Conservation (phyloP, 35 echinoderm and acorn worm species). For the Ophiothrix spiculata region DNA sequence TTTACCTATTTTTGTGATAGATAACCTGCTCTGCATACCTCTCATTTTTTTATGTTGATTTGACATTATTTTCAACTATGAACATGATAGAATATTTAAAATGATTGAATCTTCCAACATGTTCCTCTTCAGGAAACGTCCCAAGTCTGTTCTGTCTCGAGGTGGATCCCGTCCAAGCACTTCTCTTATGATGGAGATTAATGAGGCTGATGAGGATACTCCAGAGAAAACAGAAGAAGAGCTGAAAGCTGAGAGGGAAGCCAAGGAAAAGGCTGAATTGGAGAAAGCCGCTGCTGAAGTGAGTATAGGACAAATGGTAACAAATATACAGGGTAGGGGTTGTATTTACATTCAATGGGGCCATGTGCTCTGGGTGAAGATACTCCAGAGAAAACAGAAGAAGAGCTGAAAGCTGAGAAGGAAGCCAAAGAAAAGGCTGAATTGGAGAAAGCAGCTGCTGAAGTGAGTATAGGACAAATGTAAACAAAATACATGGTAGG, state of each 20-base stretch:
- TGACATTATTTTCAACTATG: too few species aligned
- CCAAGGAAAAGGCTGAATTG: conserved; percentile 42
- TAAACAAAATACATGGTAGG: too few species aligned
- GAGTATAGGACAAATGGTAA: background rate
- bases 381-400: conserved; percentile 69
- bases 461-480: too few species aligned
- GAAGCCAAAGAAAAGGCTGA: conserved; percentile 54
- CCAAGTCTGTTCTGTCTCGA: conserved; percentile 79
- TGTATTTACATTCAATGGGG: too few species aligned
- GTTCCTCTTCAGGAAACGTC: conserved; percentile 63
- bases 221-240: conserved; percentile 73
- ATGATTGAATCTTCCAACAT: background rate
- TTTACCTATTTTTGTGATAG: too few species aligned
- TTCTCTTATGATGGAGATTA: conserved; percentile 78
- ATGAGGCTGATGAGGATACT: conserved; percentile 81
- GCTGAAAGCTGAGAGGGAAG: conserved; percentile 36
- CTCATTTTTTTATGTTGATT: too few species aligned
- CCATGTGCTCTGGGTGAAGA: conserved; percentile 92
- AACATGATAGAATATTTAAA: too few species aligned
- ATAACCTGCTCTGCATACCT: too few species aligned
- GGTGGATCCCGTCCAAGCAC: conserved; percentile 64
- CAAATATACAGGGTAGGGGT: too few species aligned
- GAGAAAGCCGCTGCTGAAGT: conserved; percentile 45
- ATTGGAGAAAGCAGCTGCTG: too few species aligned
- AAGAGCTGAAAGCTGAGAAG: conserved; percentile 41